phyloP scores from a whole-genome alignment of 2,797 vertebrate genomes.

The Sebastes alutus region DNA sequence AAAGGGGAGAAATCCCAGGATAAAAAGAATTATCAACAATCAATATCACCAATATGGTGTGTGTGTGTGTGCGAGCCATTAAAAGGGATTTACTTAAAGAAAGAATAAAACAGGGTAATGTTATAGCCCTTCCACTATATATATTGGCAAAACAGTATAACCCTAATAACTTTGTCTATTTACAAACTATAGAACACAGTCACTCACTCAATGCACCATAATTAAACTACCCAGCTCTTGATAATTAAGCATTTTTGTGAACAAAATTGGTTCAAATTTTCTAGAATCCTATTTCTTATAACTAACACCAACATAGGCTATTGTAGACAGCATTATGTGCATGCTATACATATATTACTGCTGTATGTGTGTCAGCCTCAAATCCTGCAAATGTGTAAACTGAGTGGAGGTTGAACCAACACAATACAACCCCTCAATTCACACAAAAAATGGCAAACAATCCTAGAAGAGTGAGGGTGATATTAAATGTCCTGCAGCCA shows the following conservation, averaged over 20 bases:
- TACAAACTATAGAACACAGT: no score
- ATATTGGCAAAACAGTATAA: no score
- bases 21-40: not conserved
- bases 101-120: not conserved
- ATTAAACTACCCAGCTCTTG: not conserved
- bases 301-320: not conserved
- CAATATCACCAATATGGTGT: no score
- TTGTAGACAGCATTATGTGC: not conserved
- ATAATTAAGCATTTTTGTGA: not conserved
- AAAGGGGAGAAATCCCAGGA: no score
- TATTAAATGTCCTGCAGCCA: constrained; percentile 35
- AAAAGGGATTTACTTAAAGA: not conserved
- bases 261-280: not conserved
- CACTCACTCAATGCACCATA: not conserved
- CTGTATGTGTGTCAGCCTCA: not conserved
- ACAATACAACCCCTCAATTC: constrained; percentile 6
- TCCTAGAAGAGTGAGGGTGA: not conserved
- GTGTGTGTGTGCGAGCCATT: not conserved
- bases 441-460: not conserved
- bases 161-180: no score
- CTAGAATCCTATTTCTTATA: not conserved
- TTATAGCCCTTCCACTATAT: not conserved
- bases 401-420: not conserved
- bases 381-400: constrained; percentile 6
- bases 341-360: fast-evolving